Evolutionary conservation across 1,140 invertebrate species (phyloP).

Genomic region (Drosophila triauraria): DNA sequence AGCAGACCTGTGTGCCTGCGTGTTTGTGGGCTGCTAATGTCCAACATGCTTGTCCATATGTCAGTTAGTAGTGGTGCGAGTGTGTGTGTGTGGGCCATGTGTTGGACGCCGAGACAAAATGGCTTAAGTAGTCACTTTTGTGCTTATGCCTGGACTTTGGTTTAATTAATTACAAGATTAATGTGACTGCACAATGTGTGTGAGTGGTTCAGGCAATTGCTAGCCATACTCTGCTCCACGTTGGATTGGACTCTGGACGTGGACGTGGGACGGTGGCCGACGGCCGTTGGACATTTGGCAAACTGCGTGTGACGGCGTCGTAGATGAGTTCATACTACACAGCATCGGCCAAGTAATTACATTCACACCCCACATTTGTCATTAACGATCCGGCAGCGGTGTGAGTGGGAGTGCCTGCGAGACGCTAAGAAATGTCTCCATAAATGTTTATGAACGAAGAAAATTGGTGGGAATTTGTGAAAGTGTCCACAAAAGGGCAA

Average conservation of each 20-base stretch:
- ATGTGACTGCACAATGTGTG: slow-evolving; percentile 57
- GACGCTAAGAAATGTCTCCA: slow-evolving; percentile 11
- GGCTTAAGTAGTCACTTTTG: slow-evolving; percentile 83
- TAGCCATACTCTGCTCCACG: slow-evolving; percentile 12
- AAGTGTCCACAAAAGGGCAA: not conserved
- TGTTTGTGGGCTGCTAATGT: slow-evolving; percentile 67
- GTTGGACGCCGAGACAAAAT: slow-evolving; percentile 76
- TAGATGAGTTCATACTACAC: slow-evolving; percentile 51
- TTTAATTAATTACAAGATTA: slow-evolving; percentile 84
- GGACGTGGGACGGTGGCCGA: slow-evolving; percentile 2
- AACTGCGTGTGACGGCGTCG: slow-evolving; percentile 49
- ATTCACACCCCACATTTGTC: slow-evolving; percentile 62
- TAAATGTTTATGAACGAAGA: slow-evolving; percentile 32
- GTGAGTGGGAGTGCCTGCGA: not conserved
- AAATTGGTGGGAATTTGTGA: not conserved
- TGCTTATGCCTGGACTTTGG: slow-evolving; percentile 81
- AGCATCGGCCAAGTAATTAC: slow-evolving; percentile 65
- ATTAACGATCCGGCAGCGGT: slow-evolving; percentile 30
- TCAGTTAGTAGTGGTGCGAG: slow-evolving; percentile 60
- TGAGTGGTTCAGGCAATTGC: slow-evolving; percentile 52
- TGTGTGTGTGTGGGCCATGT: slow-evolving; percentile 58
- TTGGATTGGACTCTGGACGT: not conserved
- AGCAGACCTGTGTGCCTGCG: slow-evolving; percentile 41
- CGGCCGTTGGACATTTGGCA: slow-evolving; percentile 39
- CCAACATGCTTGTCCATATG: slow-evolving; percentile 75